These are phyloP conservation scores for Eueides isabella DNA, from an alignment of 1,140 invertebrate species.

Conservation along the genomic window DNA sequence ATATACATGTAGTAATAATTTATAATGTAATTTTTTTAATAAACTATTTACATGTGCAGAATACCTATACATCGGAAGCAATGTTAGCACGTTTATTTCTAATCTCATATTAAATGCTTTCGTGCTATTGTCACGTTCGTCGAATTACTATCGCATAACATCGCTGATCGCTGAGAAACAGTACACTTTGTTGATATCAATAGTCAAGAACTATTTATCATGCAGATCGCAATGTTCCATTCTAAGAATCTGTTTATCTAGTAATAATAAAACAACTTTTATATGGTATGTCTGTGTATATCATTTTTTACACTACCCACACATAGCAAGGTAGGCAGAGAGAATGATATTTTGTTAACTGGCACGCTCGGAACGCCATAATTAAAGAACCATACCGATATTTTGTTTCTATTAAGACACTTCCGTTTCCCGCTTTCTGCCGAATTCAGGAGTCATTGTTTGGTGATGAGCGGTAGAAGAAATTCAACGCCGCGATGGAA, in stretches of 20 bases:
- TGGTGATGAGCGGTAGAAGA: too few species aligned
- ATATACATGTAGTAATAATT: not conserved
- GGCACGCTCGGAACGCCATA: too few species aligned
- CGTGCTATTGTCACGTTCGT: constrained; percentile 65
- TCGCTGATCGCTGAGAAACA: constrained; percentile 36
- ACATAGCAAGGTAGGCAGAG: too few species aligned
- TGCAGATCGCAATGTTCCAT: constrained; percentile 14
- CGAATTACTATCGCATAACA: constrained; percentile 51
- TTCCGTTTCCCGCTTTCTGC: too few species aligned
- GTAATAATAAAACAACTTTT: not conserved
- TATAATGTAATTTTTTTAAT: not conserved
- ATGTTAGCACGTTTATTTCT: constrained; percentile 52
- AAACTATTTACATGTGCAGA: not conserved
- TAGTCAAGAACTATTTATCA: constrained; percentile 29
- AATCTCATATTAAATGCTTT: constrained; percentile 48
- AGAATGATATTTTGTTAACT: too few species aligned
- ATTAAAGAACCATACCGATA: too few species aligned
- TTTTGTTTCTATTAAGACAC: too few species aligned
- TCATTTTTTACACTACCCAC: too few species aligned
- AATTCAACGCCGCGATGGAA: too few species aligned
- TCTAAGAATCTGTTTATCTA: constrained; percentile 15
- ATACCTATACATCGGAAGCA: constrained; percentile 14
- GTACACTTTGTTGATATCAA: constrained; percentile 44
- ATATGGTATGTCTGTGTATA: not conserved
- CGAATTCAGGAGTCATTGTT: too few species aligned